Base-by-base conservation (phyloP, 2,113 vertebrate species). In the Sebastes schlegelii region DNA sequence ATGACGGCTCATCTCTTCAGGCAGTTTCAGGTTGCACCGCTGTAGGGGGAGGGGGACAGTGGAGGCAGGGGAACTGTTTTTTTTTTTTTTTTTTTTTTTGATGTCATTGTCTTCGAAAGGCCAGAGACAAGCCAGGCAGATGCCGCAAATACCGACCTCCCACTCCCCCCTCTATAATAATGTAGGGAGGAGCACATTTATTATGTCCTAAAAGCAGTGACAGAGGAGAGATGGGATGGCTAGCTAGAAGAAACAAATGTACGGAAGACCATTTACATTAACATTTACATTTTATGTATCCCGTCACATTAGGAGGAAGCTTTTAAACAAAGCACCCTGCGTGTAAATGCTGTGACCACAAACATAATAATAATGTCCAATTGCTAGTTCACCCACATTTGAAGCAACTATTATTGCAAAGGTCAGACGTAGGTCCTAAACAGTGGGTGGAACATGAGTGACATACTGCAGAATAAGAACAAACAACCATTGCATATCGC, bases 1-100 rank as follows among this genome's bases (percentile, higher is more conserved):
- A 94, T 94, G 94, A 92, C 86, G 78, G 90, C 92, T 93, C 92
- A 91, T 93, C 93, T 92, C 93, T 93, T 89, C 92, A 91, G 90
- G 87, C 93, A 87, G 92, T 93, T 92, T 95, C 93, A 91, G 93
- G 94, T 95, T 94, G 91, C 93, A 87, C 79, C 0, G 55, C 73
- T 86, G 85, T 68, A 75, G 92, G 89, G 91, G 92, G 87, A 77
- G 74, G 91, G 82, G 84, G 85, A 78, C 65, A 70, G 82, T 76
- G 77, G 77, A 80, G 74, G 81, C 63, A 79, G 73, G 70, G 84
- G 73, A 80, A 63, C 75, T 19, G 58, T 77, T 62, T 74, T 45
- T 64, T 58, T 78, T 79, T 8, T 8, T 5, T 68, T 8, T 51
- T 21, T 21, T 6, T 74, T 87, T 88, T 89, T 91, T 91, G 9